A percentile compares a stretch with the other conserved stretches of the same genome.
These are phyloP conservation scores for Drosophila merina DNA, from an alignment of 2,888 invertebrate species.

Conservation along the genomic window DNA sequence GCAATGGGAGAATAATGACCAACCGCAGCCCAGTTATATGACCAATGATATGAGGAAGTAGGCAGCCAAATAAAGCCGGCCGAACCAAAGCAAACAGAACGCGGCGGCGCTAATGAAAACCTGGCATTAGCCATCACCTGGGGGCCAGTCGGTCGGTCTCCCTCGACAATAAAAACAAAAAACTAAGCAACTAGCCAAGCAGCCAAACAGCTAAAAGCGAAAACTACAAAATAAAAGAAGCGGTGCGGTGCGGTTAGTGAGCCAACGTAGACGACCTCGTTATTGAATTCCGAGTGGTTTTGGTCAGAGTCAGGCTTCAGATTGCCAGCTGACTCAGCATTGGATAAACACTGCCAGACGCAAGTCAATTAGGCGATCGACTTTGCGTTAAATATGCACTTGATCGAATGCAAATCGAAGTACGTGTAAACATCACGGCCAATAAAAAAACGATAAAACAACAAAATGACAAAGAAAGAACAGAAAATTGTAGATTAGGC, in stretches of 20 bases:
- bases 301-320: slow-evolving; percentile 34
- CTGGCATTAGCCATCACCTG: slow-evolving; percentile 25
- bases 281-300: slow-evolving; percentile 70
- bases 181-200: background rate
- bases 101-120: slow-evolving; percentile 32
- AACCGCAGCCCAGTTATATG: slow-evolving; percentile 5
- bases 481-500: background rate
- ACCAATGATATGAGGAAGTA: slow-evolving; percentile 54
- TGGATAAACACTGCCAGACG: slow-evolving; percentile 11
- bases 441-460: slow-evolving; percentile 1
- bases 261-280: slow-evolving; percentile 53
- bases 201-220: slow-evolving; percentile 33
- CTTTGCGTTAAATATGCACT: slow-evolving; percentile 27
- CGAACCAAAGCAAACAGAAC: slow-evolving; percentile 24
- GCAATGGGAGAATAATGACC: slow-evolving; percentile 22
- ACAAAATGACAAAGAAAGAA: background rate
- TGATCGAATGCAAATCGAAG: slow-evolving; percentile 26
- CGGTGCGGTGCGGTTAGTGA: slow-evolving; percentile 17
- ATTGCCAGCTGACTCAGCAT: slow-evolving; percentile 32
- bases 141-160: slow-evolving; percentile 31
- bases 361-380: slow-evolving; percentile 25
- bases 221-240: slow-evolving; percentile 28
- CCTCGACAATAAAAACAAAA: slow-evolving; percentile 15
- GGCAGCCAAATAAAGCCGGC: slow-evolving; percentile 2
- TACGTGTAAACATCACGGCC: slow-evolving; percentile 3